Evolutionary conservation across 2,888 invertebrate genomes (phyloP).

Genomic region (Leptopterna dolabrata): DNA sequence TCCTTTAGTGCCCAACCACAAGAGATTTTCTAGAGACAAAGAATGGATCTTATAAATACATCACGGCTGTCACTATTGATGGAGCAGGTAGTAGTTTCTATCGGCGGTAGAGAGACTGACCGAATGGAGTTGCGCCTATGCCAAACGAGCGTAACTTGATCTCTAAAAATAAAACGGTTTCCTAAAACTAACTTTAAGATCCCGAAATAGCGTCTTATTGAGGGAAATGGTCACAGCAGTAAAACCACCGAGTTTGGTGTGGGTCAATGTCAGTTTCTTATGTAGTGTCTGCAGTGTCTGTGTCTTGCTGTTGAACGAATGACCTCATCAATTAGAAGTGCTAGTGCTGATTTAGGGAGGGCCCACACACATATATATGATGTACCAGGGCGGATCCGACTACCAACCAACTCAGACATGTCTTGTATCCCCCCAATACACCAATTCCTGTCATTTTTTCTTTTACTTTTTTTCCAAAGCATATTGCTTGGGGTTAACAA

Average conservation of each 20-base stretch:
- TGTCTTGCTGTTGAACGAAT: neutral
- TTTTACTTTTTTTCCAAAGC: too few species aligned
- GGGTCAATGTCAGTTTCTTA: neutral
- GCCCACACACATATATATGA: too few species aligned
- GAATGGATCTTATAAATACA: neutral
- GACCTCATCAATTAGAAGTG: too few species aligned
- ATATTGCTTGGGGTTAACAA: too few species aligned
- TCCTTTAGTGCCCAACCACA: neutral
- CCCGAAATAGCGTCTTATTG: neutral
- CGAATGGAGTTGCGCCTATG: slow-evolving; percentile 13
- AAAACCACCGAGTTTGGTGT: neutral
- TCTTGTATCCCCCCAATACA: too few species aligned
- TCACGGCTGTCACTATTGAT: neutral
- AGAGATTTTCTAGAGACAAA: neutral
- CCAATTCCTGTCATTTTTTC: too few species aligned
- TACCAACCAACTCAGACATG: too few species aligned
- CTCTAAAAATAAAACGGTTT: slow-evolving; percentile 1
- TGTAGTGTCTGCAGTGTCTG: neutral
- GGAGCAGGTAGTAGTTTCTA: neutral
- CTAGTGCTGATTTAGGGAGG: too few species aligned
- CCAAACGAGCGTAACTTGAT: slow-evolving; percentile 12
- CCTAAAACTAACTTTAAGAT: neutral
- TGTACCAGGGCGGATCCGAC: too few species aligned
- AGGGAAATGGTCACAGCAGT: neutral
- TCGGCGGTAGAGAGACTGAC: neutral